These are phyloP conservation scores for Alces alces DNA, from an alignment of 2,113 vertebrate genomes.

Conservation along the genomic window DNA sequence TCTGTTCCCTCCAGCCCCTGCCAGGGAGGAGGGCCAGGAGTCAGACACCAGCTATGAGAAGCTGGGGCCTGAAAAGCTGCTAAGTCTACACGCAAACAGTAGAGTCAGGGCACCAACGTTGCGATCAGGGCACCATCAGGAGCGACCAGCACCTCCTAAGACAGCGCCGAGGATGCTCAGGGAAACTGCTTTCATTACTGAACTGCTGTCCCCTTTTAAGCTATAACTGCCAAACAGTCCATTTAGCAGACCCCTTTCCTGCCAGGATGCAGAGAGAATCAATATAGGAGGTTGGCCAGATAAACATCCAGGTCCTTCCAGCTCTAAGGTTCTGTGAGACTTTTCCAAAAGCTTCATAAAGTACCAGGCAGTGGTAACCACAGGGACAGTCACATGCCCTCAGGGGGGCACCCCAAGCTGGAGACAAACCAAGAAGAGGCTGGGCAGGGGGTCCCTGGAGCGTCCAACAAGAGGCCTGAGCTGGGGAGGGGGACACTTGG, in stretches of 20 bases:
- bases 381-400: not conserved
- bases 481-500: fast-evolving
- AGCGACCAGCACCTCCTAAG: no score
- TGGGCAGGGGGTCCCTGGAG: not conserved
- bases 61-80: not conserved
- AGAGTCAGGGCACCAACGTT: fast-evolving
- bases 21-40: not conserved
- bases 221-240: not conserved
- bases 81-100: no score
- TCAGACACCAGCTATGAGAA: fast-evolving
- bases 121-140: fast-evolving
- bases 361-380: not conserved
- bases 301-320: not conserved
- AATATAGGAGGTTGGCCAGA: fast-evolving
- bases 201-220: not conserved
- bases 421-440: not conserved
- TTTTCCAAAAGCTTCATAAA: not conserved
- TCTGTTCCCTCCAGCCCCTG: not conserved
- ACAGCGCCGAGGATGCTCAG: not conserved
- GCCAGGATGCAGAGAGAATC: not conserved
- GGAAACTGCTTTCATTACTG: not conserved
- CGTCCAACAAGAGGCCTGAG: not conserved
- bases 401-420: not conserved
- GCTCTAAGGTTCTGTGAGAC: not conserved
- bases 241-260: not conserved